Percentiles rank a stretch among this genome's conserved stretches.
Conservation (phyloP, 2,797 vertebrate genomes). For the Malurus leucopterus region DNA sequence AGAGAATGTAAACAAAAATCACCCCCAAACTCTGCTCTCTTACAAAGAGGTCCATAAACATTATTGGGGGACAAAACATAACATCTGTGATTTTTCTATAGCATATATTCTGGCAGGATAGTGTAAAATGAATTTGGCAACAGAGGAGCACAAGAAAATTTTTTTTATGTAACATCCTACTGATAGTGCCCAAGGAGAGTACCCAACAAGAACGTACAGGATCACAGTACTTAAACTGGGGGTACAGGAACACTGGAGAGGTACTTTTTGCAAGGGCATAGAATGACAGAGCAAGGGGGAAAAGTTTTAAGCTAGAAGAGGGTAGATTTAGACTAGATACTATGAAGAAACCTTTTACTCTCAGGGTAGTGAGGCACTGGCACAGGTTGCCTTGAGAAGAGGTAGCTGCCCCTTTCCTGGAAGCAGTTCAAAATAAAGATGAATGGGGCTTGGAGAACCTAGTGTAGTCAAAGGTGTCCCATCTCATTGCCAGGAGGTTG, state of each 20-base stretch:
- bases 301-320: neutral
- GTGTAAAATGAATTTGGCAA: neutral
- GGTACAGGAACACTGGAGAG: neutral
- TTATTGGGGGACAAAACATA: neutral
- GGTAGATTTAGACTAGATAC: neutral
- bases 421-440: neutral
- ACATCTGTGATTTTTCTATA: neutral
- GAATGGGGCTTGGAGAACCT: neutral
- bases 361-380: too few species aligned
- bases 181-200: neutral
- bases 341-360: neutral
- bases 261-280: neutral
- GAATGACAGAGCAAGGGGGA: rapidly evolving
- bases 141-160: neutral
- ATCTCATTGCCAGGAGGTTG: neutral
- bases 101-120: neutral
- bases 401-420: neutral
- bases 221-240: neutral
- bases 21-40: neutral
- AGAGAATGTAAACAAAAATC: neutral
- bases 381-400: neutral
- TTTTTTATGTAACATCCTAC: neutral
- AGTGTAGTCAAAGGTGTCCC: neutral
- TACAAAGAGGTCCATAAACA: neutral
- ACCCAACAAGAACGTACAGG: neutral